Percentiles rank a stretch among this genome's conserved stretches.
phyloP scores from a whole-genome alignment of 1,140 invertebrate species.

The Orchestia grillus region DNA sequence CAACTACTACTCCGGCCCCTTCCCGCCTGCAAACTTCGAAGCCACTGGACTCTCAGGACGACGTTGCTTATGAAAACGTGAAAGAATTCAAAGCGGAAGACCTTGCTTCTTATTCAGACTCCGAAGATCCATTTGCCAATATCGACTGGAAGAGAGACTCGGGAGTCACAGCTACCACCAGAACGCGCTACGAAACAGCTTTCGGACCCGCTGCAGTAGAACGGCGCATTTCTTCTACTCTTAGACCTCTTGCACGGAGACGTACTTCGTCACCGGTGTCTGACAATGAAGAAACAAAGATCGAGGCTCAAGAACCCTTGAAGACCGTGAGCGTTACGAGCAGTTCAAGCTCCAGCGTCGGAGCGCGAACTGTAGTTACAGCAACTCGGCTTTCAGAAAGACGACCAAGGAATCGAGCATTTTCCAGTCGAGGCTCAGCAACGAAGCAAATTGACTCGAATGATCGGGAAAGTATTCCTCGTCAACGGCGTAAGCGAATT shows the following conservation, averaged over 20 bases:
- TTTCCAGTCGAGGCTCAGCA: not conserved
- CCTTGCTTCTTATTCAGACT: not conserved
- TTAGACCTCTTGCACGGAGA: not conserved
- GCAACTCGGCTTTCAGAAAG: not conserved
- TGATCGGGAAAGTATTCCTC: not conserved
- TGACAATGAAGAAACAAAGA: slow-evolving; percentile 26
- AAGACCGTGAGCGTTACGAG: slow-evolving; percentile 38
- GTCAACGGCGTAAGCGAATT: slow-evolving; percentile 45
- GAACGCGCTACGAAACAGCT: slow-evolving; percentile 62
- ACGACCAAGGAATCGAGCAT: slow-evolving; percentile 26
- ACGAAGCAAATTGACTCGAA: not conserved
- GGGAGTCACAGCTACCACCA: slow-evolving; percentile 64
- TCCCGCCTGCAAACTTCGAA: not conserved
- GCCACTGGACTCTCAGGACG: slow-evolving; percentile 39
- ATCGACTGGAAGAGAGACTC: slow-evolving; percentile 65
- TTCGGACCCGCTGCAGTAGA: slow-evolving; percentile 34
- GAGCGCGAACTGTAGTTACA: not conserved
- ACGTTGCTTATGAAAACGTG: slow-evolving; percentile 58
- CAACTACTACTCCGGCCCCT: slow-evolving; percentile 60
- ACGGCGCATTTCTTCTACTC: not conserved
- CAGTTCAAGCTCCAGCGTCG: slow-evolving; percentile 41
- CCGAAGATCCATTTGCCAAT: slow-evolving; percentile 65
- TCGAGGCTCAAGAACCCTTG: slow-evolving; percentile 3
- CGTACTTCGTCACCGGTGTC: not conserved
- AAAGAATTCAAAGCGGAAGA: slow-evolving; percentile 58